phyloP scores from a whole-genome alignment of 2,797 vertebrate genomes.

The Labeo calbasu region DNA sequence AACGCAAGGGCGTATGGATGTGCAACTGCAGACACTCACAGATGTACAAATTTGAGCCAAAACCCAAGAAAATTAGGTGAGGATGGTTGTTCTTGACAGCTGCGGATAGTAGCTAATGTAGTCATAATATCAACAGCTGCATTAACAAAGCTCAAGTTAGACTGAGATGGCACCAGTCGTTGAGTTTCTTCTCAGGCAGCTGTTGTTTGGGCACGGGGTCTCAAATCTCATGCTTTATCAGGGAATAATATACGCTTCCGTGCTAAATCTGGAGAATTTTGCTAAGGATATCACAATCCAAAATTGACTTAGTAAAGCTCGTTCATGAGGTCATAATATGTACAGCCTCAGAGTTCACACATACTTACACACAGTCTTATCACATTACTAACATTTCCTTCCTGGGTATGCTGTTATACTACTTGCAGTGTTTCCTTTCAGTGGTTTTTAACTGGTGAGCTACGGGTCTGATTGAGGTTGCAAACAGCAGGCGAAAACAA shows the following conservation, averaged over 20 bases:
- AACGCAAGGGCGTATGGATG: conserved; percentile 32
- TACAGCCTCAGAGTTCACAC: conserved; percentile 9
- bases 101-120: conserved; percentile 1
- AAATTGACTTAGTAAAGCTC: conserved; percentile 7
- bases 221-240: conserved; percentile 3
- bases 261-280: conserved; percentile 14
- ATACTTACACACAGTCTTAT: conserved; percentile 7
- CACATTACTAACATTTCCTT: conserved; percentile 37
- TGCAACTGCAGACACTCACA: conserved; percentile 29
- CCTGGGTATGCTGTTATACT: conserved; percentile 11
- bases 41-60: conserved; percentile 26
- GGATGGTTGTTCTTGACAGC: conserved; percentile 15
- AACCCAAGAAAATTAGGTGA: conserved; percentile 26
- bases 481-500: neutral
- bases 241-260: neutral
- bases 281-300: neutral
- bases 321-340: conserved; percentile 27
- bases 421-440: conserved; percentile 17
- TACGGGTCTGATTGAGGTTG: neutral
- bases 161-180: neutral
- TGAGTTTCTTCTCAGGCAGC: conserved; percentile 5
- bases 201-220: neutral
- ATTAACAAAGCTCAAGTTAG: conserved; percentile 6
- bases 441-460: conserved; percentile 26
- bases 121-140: conserved; percentile 25